Evolutionary conservation across 1,140 invertebrate genomes (phyloP), one percentile per base, ranked within the genome.

Genomic region (Pantala flavescens): DNA sequence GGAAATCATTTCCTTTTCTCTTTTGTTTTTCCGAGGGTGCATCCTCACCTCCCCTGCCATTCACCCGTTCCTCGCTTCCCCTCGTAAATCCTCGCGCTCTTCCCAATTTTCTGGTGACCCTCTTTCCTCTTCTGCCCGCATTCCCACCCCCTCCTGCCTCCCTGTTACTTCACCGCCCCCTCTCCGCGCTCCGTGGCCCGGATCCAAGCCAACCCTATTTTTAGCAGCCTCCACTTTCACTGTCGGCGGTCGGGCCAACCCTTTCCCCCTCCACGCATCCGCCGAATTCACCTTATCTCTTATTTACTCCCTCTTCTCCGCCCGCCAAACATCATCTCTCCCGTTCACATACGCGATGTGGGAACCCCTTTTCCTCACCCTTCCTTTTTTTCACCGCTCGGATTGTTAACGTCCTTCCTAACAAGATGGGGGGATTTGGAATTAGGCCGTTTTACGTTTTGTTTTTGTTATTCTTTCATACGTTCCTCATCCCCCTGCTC

Each of bases 171-270:
- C 49, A 21, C 49, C 49, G 49, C 12, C 49, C 49, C 16, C 49
- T 21, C 49, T 5, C 49, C n/a, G 3, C 49, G 16, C 49, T 7
- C 49, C n/a, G 49, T 63, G 49, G 49, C 49, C 49, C 49, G 49
- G 49, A 63, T 63, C 49, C 49, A 63, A 63, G 49, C 49, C 49
- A 63, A 63, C 49, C 49, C 49, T 63, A 63, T 63, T 63, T 63
- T 63, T 63, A 63, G 49, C 49, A 16, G n/a, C 49, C 49, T 63
- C 49, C 49, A 63, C 49, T 63, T 63, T 63, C 49, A 63, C 49
- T 21, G 49, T 63, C 49, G n/a, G 49, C 49, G 49, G 49, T 63
- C 49, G 49, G 49, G 16, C 49, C 49, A 63, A 63, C 49, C 49
- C 49, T 63, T 63, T 63, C 14, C 49, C 49, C 12, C 49, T 19